Evolutionary conservation across 2,113 vertebrate genomes (phyloP).

Genomic region (Barbus barbus): DNA sequence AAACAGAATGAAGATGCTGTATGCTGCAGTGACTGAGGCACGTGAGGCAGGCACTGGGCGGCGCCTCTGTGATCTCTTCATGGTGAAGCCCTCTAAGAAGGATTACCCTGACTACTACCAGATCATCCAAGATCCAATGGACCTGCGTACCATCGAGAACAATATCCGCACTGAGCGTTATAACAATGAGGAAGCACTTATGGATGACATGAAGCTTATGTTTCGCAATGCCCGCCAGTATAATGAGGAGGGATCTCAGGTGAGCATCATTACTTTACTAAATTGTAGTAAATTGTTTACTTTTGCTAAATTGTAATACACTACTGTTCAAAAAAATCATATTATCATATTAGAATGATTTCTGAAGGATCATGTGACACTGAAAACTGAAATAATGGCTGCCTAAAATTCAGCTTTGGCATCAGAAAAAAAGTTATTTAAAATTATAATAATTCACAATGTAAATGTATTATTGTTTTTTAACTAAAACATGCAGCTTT

Average conservation of each 20-base stretch:
- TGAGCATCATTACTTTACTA: constrained; percentile 56
- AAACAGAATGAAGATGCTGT: constrained; percentile 92
- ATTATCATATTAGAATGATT: neutral
- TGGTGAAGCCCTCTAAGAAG: constrained; percentile 98
- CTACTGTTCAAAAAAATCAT: no score
- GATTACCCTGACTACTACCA: constrained; percentile 99
- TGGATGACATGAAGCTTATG: constrained; percentile 95
- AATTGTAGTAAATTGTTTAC: no score
- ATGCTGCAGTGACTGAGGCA: constrained; percentile 87
- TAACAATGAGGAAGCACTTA: constrained; percentile 83
- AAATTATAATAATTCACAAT: neutral
- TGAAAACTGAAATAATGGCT: no score
- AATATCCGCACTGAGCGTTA: constrained; percentile 93
- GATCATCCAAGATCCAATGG: constrained; percentile 96
- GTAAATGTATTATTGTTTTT: neutral
- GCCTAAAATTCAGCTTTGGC: no score
- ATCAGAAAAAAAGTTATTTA: neutral
- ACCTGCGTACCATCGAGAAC: constrained; percentile 94
- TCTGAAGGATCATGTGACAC: neutral
- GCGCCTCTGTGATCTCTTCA: constrained; percentile 94
- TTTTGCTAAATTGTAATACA: neutral
- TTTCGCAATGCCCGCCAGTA: constrained; percentile 98
- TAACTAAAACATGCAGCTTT: neutral
- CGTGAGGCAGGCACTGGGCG: constrained; percentile 84
- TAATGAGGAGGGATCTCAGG: constrained; percentile 98